These are phyloP conservation scores for Piaya cayana DNA, from an alignment of 2,113 vertebrate genomes.

Conservation along the genomic window DNA sequence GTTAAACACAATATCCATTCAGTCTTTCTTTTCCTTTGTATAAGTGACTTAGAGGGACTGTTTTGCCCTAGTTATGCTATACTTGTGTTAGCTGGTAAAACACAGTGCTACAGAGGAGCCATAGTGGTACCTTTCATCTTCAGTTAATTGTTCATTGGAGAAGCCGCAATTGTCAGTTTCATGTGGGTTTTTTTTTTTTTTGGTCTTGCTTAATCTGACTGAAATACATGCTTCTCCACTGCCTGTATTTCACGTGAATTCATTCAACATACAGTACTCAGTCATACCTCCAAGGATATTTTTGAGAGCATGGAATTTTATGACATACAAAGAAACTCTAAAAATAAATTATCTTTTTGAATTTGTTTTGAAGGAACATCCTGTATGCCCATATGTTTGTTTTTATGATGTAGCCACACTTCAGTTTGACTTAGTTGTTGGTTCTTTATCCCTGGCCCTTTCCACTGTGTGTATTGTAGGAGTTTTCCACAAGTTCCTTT, in stretches of 20 bases:
- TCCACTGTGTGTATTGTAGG: neutral
- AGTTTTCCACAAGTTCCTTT: neutral
- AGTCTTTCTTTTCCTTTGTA: neutral
- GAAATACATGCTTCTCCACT: neutral
- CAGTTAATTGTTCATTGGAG: neutral
- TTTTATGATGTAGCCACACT: neutral
- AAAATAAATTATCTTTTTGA: fast-evolving
- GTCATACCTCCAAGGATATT: neutral
- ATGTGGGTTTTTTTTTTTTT: neutral
- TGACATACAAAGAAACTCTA: neutral
- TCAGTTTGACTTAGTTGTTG: neutral
- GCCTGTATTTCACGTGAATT: fast-evolving
- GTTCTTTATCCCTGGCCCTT: neutral
- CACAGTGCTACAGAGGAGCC: neutral
- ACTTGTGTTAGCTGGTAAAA: neutral
- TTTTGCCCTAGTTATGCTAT: neutral
- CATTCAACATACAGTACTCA: neutral
- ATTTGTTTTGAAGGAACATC: neutral
- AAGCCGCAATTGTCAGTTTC: neutral
- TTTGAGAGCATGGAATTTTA: neutral
- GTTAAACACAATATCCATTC: neutral
- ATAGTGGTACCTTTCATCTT: neutral
- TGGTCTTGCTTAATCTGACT: neutral
- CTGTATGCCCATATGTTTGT: fast-evolving
- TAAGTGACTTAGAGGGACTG: neutral